A percentile compares a stretch with the other conserved stretches of the same genome.
Conservation (phyloP, 2,113 vertebrate genomes). For the Sminthopsis crassicaudata region DNA sequence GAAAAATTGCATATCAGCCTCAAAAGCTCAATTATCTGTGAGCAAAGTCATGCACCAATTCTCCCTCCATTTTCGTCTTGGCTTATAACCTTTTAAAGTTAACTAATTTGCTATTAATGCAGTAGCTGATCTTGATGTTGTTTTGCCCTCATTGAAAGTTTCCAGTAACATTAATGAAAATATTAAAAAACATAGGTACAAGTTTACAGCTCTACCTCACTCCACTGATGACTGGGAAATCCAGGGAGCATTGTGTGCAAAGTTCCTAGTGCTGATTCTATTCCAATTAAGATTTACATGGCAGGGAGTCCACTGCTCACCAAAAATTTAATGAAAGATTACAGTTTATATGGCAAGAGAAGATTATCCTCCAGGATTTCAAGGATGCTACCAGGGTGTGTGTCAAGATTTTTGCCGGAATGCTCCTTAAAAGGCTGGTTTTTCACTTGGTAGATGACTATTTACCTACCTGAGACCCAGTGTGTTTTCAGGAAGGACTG, state of each 20-base stretch:
- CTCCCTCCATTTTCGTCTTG: background rate
- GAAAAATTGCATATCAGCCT: background rate
- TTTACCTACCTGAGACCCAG: background rate
- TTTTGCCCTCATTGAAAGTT: background rate
- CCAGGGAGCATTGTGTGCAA: background rate
- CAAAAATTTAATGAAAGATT: background rate
- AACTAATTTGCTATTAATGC: background rate
- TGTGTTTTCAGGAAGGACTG: background rate
- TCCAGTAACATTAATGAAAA: background rate
- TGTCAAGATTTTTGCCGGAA: background rate
- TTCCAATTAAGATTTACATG: background rate
- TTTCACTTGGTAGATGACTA: background rate
- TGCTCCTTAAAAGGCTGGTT: background rate
- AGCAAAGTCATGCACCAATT: background rate
- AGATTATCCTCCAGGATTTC: background rate
- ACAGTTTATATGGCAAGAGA: background rate
- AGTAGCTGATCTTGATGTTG: background rate
- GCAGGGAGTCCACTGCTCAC: background rate
- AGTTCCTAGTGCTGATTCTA: background rate
- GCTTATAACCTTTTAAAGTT: background rate
- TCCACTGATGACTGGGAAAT: background rate
- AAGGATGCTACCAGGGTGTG: background rate
- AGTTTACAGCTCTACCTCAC: background rate
- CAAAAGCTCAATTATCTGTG: background rate
- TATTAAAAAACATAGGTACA: too few relatives aligned